These are phyloP conservation scores for Carapus acus DNA, from an alignment of 2,797 vertebrate species.

Conservation along the genomic window DNA sequence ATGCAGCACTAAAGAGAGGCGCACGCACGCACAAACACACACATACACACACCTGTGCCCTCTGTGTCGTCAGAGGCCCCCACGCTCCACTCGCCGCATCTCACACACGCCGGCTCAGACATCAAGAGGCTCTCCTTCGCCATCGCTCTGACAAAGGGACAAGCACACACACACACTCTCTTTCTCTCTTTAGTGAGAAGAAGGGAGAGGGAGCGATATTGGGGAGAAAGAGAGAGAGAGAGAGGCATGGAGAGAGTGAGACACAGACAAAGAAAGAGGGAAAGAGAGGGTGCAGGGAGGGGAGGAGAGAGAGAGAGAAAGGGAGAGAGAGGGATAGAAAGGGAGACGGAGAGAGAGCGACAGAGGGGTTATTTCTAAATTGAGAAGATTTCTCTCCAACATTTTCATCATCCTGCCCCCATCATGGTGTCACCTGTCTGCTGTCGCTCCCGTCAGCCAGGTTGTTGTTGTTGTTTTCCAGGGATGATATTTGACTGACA, in stretches of 20 bases:
- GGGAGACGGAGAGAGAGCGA: slow-evolving; percentile 16
- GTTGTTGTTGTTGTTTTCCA: no score
- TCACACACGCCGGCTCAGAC: slow-evolving; percentile 25
- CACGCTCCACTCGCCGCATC: slow-evolving; percentile 6
- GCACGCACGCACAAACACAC: no score
- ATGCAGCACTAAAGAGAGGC: slow-evolving; percentile 31
- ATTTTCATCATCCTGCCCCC: slow-evolving; percentile 56
- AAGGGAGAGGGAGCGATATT: slow-evolving; percentile 39
- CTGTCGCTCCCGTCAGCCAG: slow-evolving; percentile 50
- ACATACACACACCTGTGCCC: slow-evolving; percentile 57
- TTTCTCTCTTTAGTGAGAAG: slow-evolving; percentile 18
- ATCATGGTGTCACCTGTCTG: slow-evolving; percentile 47
- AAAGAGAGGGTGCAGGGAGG: no score
- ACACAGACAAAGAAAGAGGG: slow-evolving; percentile 42
- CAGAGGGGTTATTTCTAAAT: no score
- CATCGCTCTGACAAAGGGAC: slow-evolving; percentile 13
- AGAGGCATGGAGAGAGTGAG: no score
- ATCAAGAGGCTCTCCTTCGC: slow-evolving; percentile 20
- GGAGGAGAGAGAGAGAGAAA: slow-evolving; percentile 40
- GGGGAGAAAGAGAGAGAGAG: no score
- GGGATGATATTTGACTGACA: no score
- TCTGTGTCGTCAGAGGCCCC: slow-evolving; percentile 25
- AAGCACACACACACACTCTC: slow-evolving; percentile 20
- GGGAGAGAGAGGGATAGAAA: slow-evolving; percentile 8
- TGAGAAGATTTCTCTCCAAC: slow-evolving; percentile 43